Base-by-base conservation (phyloP, 2,888 invertebrate species). In the Lithosia quadra region DNA sequence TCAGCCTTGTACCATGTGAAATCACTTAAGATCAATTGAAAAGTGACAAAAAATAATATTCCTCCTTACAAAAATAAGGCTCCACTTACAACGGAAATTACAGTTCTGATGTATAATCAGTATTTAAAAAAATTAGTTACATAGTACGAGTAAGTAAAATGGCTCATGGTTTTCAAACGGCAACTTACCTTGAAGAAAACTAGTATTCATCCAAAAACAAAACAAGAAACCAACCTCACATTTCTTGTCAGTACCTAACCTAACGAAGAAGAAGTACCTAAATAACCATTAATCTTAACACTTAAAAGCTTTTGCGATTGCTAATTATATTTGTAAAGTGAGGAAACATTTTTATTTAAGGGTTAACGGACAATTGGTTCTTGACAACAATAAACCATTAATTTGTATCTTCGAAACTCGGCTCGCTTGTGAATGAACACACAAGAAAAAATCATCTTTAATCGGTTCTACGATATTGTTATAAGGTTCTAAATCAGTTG, bases 271-370 rank as follows among this genome's bases (percentile, higher is more conserved):
- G 18, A 43, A 43, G 43, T n/a, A n/a, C n/a, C n/a, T 49, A 49
- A 49, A 43, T 43, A 43, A 43, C 7, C 3, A 36, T 21, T 21
- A 63, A 55, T 22, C 53, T 49, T 28, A 36, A 60, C 13, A 22
- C 15, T 39, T 24, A 28, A 60, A 66, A 36, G 36, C 22, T 55
- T 55, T 60, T 39, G 10, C 22, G 21, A 28, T 34, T 21, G 5
- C 24, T 28, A 36, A 36, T 33, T 58, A 11, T 43, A 43, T 43
- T 28, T 43, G 56, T 57, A 28, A 28, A 62, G 7, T n/a, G 55
- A n/a, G 18, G 72, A 81, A 84, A 84, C 18, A 60, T 80, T 82
- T 84, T 81, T 76, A 73, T 72, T 76, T 69, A 66, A 74, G 81
- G 78, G 77, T 74, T 77, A 74, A 67, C 78, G 70, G 62, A 72